These are phyloP conservation scores for Telmatherina bonti DNA, from an alignment of 2,797 vertebrate species.

Conservation along the genomic window DNA sequence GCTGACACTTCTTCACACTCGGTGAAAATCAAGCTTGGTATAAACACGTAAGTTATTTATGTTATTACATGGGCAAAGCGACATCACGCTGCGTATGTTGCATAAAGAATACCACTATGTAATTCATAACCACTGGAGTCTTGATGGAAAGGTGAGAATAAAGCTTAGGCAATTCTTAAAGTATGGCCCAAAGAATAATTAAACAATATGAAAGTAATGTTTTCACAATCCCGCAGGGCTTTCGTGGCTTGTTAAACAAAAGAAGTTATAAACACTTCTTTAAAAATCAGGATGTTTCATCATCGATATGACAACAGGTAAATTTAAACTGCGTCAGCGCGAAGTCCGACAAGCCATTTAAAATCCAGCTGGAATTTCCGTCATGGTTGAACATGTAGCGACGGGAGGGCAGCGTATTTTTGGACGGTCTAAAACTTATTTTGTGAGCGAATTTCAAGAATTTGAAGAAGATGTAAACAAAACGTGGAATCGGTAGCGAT, in stretches of 20 bases:
- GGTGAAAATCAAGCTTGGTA: constrained; percentile 28
- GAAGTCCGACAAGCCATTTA: constrained; percentile 57
- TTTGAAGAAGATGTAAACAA: constrained; percentile 67
- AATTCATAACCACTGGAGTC: constrained; percentile 54
- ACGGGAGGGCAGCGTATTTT: constrained; percentile 20
- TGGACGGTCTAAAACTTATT: constrained; percentile 17
- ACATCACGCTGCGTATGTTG: constrained; percentile 66
- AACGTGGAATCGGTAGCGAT: constrained; percentile 57
- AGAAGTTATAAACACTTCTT: constrained; percentile 34
- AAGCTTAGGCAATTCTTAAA: constrained; percentile 41
- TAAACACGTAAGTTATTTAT: constrained; percentile 73
- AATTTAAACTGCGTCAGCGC: constrained; percentile 86
- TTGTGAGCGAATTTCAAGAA: constrained; percentile 23
- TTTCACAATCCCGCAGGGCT: neutral
- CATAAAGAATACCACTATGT: constrained; percentile 73
- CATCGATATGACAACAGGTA: constrained; percentile 80
- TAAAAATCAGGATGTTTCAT: constrained; percentile 44
- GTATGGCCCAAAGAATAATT: constrained; percentile 26
- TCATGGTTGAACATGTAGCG: constrained; percentile 42
- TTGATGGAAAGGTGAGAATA: constrained; percentile 43
- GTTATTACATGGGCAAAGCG: constrained; percentile 34
- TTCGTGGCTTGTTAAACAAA: neutral
- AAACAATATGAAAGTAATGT: constrained; percentile 24
- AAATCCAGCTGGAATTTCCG: constrained; percentile 77
- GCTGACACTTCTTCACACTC: constrained; percentile 9